Conservation (phyloP, 2,797 vertebrate genomes). For the Chelmon rostratus region DNA sequence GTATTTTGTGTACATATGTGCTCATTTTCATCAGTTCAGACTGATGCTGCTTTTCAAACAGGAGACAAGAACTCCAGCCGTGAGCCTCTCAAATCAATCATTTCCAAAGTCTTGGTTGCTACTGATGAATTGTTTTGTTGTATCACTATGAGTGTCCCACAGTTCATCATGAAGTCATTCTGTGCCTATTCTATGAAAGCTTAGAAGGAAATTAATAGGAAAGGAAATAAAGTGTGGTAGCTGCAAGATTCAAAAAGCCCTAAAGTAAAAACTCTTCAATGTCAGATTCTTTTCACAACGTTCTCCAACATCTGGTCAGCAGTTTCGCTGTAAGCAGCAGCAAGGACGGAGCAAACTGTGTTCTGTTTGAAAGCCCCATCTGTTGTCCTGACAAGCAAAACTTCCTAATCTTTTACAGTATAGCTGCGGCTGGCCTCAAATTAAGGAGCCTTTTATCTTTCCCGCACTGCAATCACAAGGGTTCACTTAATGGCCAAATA, state of each 20-base stretch:
- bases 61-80: constrained; percentile 22
- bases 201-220: background rate
- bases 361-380: constrained; percentile 61
- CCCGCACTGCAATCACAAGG: constrained; percentile 2
- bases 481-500: constrained; percentile 22
- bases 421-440: constrained; percentile 43
- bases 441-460: constrained; percentile 34
- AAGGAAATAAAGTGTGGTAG: background rate
- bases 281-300: constrained; percentile 7
- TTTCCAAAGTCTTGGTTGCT: constrained; percentile 1
- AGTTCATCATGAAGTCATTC: background rate
- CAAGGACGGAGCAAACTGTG: background rate
- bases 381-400: constrained; percentile 55
- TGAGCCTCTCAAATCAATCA: constrained; percentile 3
- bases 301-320: constrained; percentile 69
- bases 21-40: constrained; percentile 12
- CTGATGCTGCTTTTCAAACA: constrained; percentile 9
- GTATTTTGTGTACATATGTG: constrained; percentile 17
- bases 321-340: constrained; percentile 45
- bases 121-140: background rate
- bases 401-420: constrained; percentile 50
- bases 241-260: background rate
- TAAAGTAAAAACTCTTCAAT: background rate
- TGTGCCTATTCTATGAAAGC: background rate
- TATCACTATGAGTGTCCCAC: background rate